These are phyloP conservation scores for Cancer borealis DNA, from an alignment of 2,888 invertebrate genomes.

Conservation along the genomic window DNA sequence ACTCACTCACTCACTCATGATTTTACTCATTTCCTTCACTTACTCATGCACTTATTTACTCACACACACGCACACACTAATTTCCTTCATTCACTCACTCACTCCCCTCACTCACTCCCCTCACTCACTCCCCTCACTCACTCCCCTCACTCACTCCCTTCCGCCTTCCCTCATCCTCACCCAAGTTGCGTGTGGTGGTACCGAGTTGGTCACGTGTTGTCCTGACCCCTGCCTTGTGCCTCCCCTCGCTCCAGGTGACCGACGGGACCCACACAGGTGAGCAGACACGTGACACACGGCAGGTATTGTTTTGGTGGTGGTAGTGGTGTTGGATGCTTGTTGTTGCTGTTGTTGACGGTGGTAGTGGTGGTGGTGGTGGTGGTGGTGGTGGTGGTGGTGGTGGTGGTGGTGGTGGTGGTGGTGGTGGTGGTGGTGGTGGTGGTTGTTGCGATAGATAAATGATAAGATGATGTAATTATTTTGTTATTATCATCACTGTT, in stretches of 20 bases:
- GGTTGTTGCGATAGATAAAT: too few relatives aligned
- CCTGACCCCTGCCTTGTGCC: not conserved
- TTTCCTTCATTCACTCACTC: too few relatives aligned
- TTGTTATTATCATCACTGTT: not conserved
- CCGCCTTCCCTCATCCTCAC: not conserved
- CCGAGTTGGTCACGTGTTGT: not conserved
- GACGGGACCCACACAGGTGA: not conserved
- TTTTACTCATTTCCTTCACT: too few relatives aligned
- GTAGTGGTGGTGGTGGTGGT: not conserved
- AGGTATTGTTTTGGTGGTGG: not conserved
- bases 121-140: too few relatives aligned
- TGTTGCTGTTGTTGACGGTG: not conserved
- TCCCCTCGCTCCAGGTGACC: not conserved
- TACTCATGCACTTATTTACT: not conserved
- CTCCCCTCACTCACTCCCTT: not conserved
- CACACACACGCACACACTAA: not conserved
- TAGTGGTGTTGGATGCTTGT: not conserved
- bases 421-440: not conserved
- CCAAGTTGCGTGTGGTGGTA: not conserved
- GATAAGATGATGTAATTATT: not conserved
- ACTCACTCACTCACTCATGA: not conserved
- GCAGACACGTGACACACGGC: not conserved
- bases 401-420: too few relatives aligned
- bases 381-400: not conserved
- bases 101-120: too few relatives aligned